Base-by-base conservation (phyloP, 2,888 invertebrate species). In the Acrobasis consociella region DNA sequence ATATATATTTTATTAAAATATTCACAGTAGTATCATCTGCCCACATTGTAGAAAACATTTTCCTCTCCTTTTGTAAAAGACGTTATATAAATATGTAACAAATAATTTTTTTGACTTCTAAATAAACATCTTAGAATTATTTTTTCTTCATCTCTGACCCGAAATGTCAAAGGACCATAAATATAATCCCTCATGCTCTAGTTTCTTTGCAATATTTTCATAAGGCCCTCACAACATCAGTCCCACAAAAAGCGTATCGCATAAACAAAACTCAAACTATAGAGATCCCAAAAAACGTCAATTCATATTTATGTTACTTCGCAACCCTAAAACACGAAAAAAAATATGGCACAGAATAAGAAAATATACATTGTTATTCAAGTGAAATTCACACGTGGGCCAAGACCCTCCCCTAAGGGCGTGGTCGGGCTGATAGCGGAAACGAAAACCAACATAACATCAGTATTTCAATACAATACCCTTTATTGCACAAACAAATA, bases 281-380 rank as follows among this genome's bases (percentile, higher is more conserved):
- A 38, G 38, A 50, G 49, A 17, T 50, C 59, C 59, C 50, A 50
- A 50, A 60, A 60, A 49, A 62, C 62, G 62, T 62, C 53, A 62
- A 62, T 62, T 49, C 62, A 55, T 62, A 62, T 55, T 62, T 62
- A 62, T 62, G 62, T 62, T 62, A 62, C 55, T 55, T 53, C 49
- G 49, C 55, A 37, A 39, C 49, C 62, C 62, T 55, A 62, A 55
- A 62, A 62, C 55, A 62, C 53, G 62, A 55, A 63, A 63, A 64
- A 65, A 66, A 68, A 68, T 65, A 66, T 68, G 64, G 65, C 59
- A 51, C 62, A 49, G 62, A 49, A 64, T 65, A 64, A 67, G 64
- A 67, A 68, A 67, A 69, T 67, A 64, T 65, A 60, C 69, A 67
- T 69, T 69, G 69, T 67, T 69, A 69, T 69, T 69, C 69, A 64